Base-by-base conservation (phyloP, 2,113 vertebrate species). In the Bubo bubo region DNA sequence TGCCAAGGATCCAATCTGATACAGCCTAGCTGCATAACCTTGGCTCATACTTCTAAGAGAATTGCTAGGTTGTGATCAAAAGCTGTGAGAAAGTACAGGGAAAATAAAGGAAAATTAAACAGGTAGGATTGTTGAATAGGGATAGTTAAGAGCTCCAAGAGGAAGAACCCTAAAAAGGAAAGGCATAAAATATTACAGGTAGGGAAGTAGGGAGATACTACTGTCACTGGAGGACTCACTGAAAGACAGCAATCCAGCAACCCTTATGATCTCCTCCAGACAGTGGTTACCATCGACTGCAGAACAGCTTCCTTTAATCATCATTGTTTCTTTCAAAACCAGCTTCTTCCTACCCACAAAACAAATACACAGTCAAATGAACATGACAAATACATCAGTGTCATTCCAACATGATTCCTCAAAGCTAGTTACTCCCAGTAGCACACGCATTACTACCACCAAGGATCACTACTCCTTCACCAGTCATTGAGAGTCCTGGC, bases 341-440 rank as follows among this genome's bases (percentile, higher is more conserved):
- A 95, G 32, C 41, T 80, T 79, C 75, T 79, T 86, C 37, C 79
- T 83, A 71, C 86, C 63, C 79, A 66, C 68, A 77, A 86, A 91
- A 83, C 47, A 92, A 88, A 86, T n/a, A 70, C 23, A 47, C 68
- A 50, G 81, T 75, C 70, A 96, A 92, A 74, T n/a, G 75, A 95
- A 62, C 32, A 21, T 71, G 91, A 94, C 67, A 83, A 93, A 92
- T 41, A 45, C 41, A 76, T 62, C 75, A 76, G 8, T 28, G 67
- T 80, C 47, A 45, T 84, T 55, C 53, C 66, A 53, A 86, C 35
- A 86, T 28, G 82, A 76, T 49, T 83, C 67, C 79, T 66, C 82
- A 88, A 94, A 93, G 49, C 74, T 23, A 30, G 10, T 37, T 85
- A 50, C 30, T 88, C 27, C 30, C 50, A 86, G 15, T 4, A 88